Conservation (phyloP, 2,113 vertebrate species). For the Spea bombifrons region DNA sequence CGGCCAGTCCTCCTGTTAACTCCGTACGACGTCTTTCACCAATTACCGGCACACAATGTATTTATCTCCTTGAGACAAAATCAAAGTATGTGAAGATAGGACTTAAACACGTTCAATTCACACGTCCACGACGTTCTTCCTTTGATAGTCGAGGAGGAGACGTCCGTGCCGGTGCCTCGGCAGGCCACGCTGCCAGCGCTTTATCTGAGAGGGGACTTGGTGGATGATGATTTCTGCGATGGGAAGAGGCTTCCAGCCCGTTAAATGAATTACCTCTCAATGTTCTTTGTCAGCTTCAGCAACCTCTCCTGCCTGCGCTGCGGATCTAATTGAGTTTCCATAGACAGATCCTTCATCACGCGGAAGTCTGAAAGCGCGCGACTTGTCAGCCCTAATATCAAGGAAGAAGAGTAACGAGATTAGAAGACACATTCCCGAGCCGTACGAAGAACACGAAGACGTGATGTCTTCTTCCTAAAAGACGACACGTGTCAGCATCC, state of each 20-base stretch:
- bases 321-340: conserved; percentile 55
- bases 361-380: conserved; percentile 55
- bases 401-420: background rate
- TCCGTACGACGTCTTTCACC: no score
- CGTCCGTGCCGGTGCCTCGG: background rate
- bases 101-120: no score
- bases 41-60: no score
- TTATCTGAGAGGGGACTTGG: background rate
- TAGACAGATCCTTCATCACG: conserved; percentile 59
- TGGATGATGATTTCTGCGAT: conserved; percentile 6
- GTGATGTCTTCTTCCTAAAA: background rate
- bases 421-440: background rate
- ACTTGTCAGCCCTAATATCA: conserved; percentile 52
- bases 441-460: background rate
- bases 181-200: background rate
- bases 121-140: background rate
- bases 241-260: background rate
- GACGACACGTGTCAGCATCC: background rate
- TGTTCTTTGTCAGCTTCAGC: conserved; percentile 54
- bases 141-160: background rate
- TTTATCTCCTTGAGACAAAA: no score
- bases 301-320: conserved; percentile 55
- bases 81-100: no score
- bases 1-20: no score
- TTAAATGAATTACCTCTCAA: conserved; percentile 58